Percentiles rank a stretch among this genome's conserved stretches.
phyloP scores from a whole-genome alignment of 2,113 vertebrate genomes.

The Oenanthe melanoleuca region DNA sequence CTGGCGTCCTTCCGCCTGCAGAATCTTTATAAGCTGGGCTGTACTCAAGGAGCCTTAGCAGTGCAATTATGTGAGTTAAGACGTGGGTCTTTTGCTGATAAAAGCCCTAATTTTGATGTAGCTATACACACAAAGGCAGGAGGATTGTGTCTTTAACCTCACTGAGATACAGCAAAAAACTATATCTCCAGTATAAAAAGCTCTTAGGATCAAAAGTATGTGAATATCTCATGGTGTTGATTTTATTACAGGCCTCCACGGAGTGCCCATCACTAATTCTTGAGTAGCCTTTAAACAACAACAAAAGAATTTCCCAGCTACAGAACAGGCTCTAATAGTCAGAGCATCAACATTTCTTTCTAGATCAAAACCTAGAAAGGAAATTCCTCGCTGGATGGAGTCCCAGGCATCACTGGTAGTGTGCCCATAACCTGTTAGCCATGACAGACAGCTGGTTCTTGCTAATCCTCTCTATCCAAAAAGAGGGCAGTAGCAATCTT shows the following conservation, averaged over 20 bases:
- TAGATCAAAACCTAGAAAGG: background rate
- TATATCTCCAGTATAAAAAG: background rate
- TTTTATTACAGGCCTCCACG: background rate
- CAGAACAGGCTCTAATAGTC: background rate
- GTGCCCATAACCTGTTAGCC: background rate
- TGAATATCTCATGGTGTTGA: background rate
- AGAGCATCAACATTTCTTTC: background rate
- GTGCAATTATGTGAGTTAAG: background rate
- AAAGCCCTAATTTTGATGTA: background rate
- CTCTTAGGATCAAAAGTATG: background rate
- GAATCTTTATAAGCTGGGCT: background rate
- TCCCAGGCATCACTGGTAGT: background rate
- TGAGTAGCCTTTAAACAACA: background rate
- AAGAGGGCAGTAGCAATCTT: slow-evolving; percentile 52
- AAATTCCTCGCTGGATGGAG: background rate
- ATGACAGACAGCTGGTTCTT: background rate
- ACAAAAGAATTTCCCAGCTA: background rate
- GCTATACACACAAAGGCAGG: background rate
- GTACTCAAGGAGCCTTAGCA: background rate
- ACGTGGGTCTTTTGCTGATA: background rate
- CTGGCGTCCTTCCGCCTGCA: background rate
- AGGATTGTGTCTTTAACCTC: background rate
- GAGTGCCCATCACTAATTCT: background rate
- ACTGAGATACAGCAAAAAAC: background rate
- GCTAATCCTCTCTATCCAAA: background rate